Base-by-base conservation (phyloP, 1,140 invertebrate species). In the Heliothis subflexa region DNA sequence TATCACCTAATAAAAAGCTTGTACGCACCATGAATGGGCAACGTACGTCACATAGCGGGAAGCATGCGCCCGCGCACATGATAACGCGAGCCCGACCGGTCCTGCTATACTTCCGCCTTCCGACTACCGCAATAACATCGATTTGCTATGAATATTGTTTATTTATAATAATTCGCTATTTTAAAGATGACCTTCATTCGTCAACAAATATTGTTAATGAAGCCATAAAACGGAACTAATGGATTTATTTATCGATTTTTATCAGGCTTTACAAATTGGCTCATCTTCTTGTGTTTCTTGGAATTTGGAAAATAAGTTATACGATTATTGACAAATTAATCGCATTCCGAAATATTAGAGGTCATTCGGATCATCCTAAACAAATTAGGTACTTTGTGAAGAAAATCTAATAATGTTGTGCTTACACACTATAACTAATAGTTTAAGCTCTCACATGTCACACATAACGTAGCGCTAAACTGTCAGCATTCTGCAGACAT, bases 101-200 rank as follows among this genome's bases (percentile, higher is more conserved):
- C 77, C 50, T 73, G 59, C 79, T 83, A 66, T 5, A 83, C 86
- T 91, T 91, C 89, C 89, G 88, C 82, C 86, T 89, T 90, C 89
- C 87, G 87, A 78, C 59, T 75, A 49, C 59, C 73, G 47, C 45
- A 47, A 62, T 52, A 62, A 62, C 13, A 49, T n/a, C 50, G 21
- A 61, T 75, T 33, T 49, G 4, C 18, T 47, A 21, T 47, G 45
- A 61, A 52, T 64, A 25, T 75, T 75, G 25, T 75, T 64, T 62
- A 40, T 57, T 73, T 57, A n/a, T 59, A 57, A 40, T 40, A 9
- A 40, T 73, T 40, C 10, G 14, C 45, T 73, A 40, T 25, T 9
- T 66, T 49, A 28, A 0, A 45, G 16, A 1, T 40, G 40, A 61
- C 71, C 57, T 74, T 74, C 14, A 52, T 50, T 10, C 57, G 1